Evolutionary conservation across 2,797 vertebrate genomes (phyloP).

Genomic region (Triplophysa yarkandensis): DNA sequence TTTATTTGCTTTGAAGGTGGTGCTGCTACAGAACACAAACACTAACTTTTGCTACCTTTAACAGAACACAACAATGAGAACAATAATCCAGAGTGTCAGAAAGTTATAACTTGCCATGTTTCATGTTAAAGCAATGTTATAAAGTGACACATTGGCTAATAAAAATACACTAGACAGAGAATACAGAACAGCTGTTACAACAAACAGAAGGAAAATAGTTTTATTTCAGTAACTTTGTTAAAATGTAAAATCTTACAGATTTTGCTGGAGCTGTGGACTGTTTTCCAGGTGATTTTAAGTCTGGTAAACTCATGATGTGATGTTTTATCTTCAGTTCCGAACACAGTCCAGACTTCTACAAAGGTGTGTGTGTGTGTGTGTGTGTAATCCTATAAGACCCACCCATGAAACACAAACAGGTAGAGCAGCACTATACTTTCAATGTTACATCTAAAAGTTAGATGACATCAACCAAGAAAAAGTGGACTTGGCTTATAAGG

Average conservation of each 20-base stretch:
- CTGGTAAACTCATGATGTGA: conserved; percentile 73
- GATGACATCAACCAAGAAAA: too few species aligned
- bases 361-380: not conserved
- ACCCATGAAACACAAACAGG: conserved; percentile 29
- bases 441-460: too few species aligned
- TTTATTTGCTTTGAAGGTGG: conserved; percentile 12
- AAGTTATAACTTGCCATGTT: not conserved
- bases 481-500: too few species aligned
- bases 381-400: conserved; percentile 19
- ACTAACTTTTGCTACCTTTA: not conserved
- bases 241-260: conserved; percentile 57
- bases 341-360: not conserved
- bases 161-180: not conserved
- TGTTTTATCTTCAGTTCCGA: not conserved
- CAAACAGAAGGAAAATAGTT: not conserved
- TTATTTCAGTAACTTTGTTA: not conserved
- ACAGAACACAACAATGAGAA: not conserved
- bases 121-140: not conserved
- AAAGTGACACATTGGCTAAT: not conserved
- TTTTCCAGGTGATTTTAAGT: conserved; percentile 62
- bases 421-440: not conserved
- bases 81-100: not conserved
- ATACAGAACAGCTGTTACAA: conserved; percentile 24
- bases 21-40: not conserved
- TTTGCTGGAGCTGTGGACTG: conserved; percentile 43